Conservation (phyloP, 2,113 vertebrate species). For the Pampusana beccarii region DNA sequence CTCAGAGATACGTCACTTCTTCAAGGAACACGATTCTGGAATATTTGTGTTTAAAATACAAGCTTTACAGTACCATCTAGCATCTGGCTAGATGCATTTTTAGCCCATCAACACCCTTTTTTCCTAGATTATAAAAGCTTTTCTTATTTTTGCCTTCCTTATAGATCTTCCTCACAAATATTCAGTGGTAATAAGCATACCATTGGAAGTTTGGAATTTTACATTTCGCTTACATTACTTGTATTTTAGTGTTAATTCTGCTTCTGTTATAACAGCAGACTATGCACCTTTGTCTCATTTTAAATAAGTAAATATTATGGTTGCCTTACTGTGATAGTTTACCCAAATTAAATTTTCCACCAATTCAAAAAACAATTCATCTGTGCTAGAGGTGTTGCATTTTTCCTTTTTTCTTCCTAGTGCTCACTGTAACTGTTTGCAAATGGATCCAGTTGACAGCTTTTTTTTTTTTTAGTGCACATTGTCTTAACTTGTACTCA, state of each 20-base stretch:
- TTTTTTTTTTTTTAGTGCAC: background rate
- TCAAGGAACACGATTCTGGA: background rate
- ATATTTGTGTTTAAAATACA: background rate
- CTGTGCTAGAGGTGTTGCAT: background rate
- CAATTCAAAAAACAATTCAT: background rate
- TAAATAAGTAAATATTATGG: background rate
- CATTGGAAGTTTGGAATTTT: background rate
- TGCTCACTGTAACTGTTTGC: background rate
- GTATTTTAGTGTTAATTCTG: background rate
- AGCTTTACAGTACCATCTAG: background rate
- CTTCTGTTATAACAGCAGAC: background rate
- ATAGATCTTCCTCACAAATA: background rate
- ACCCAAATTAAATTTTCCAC: background rate
- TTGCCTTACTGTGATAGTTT: background rate
- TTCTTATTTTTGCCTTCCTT: background rate
- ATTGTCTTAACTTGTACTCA: background rate
- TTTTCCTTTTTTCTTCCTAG: background rate
- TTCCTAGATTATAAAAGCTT: background rate
- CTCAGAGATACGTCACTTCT: background rate
- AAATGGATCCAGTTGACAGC: background rate
- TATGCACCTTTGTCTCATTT: background rate
- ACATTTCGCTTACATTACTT: background rate
- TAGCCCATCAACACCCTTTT: background rate
- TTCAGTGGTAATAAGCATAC: background rate
- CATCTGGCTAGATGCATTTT: background rate